Conservation (phyloP, 92 coral and sea anemone genomes). For the Epizoanthus illoricatus region DNA sequence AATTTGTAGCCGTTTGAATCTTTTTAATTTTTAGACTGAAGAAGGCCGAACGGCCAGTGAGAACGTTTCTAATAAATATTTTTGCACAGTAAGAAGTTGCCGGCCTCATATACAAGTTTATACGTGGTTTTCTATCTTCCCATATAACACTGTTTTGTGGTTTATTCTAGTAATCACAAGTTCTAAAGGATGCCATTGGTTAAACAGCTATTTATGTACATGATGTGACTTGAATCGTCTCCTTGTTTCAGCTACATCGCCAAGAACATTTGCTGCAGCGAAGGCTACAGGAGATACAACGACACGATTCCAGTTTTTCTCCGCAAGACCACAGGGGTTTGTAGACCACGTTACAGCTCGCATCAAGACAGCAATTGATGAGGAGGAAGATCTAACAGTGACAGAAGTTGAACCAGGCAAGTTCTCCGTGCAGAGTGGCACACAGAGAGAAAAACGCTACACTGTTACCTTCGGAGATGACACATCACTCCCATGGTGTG, state of each 20-base stretch:
- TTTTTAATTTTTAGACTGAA: no score
- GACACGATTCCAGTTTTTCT: slow-evolving; percentile 32
- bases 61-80: no score
- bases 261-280: slow-evolving; percentile 29
- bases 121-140: no score
- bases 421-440: slow-evolving; percentile 26
- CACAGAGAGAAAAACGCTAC: slow-evolving; percentile 4
- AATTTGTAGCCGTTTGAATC: no score
- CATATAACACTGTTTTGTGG: neutral
- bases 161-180: no score
- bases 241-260: slow-evolving; percentile 21
- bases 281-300: slow-evolving; percentile 40
- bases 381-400: neutral
- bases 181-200: no score
- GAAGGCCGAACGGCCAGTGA: no score
- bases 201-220: no score
- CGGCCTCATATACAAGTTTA: no score
- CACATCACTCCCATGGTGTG: slow-evolving; percentile 38
- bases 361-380: neutral
- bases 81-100: no score
- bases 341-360: slow-evolving; percentile 31
- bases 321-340: slow-evolving; percentile 18
- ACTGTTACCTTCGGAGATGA: slow-evolving; percentile 34
- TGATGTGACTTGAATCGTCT: neutral
- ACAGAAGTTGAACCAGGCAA: slow-evolving; percentile 6